Evolutionary conservation across 2,113 vertebrate species (phyloP), one percentile per base, ranked within the genome.

Genomic region (Osmerus mordax): DNA sequence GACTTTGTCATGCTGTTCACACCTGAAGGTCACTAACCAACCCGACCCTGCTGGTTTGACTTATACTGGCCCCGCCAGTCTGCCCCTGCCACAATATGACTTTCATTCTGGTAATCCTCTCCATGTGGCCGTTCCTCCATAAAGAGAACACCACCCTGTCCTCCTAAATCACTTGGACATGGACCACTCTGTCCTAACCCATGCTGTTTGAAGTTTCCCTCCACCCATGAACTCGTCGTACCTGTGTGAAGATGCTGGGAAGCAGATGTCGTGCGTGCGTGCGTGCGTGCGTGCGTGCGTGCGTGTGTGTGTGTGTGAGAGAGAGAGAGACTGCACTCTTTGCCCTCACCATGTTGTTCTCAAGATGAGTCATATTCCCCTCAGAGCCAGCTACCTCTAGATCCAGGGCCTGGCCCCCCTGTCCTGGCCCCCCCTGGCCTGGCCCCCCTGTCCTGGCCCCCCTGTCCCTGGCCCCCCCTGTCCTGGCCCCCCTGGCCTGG

Each of bases 141-240:
- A 56, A 68, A 56, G 52, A 25, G 41, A 53, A 51, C 47, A 29
- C 60, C 19, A 19, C 23, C 60, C 12, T 13, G 69, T 54, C 58
- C 29, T 21, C 19, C 5, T 69, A 64, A 71, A 73, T 63, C 36
- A 65, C 55, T 61, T 19, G 51, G 56, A 76, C 21, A 16, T 11
- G 18, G 18, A 36, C 32, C 54, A 41, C 53, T 67, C 29, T 3
- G 14, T 16, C 23, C 4, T 63, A 55, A 67, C 74, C 70, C 23
- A 21, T 54, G 25, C 5, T 52, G 21, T 80, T 41, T 78, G 69
- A 76, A 58, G 25, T 72, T 13, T 75, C 62, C 47, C 36, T 69
- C 51, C 8, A 25, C n/a, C 54, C 54, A 3, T 16, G 60, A 25
- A 8, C 3, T 12, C 18, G 41, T 12, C 58, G n/a, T 7, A 12